phyloP scores from a whole-genome alignment of 2,113 vertebrate species.

The Pedionomus torquatus region DNA sequence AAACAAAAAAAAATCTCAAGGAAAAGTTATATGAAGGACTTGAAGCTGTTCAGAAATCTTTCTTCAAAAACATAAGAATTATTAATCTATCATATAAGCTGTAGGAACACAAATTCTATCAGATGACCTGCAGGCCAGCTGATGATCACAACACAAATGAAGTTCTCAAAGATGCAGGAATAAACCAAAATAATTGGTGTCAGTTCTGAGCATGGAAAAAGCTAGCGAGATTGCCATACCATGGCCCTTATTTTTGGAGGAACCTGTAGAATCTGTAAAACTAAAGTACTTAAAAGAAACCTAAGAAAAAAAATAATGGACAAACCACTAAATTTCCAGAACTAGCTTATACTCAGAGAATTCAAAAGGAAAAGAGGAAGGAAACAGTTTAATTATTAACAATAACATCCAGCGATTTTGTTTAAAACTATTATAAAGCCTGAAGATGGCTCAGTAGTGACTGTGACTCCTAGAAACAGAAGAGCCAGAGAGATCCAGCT shows the following conservation, averaged over 20 bases:
- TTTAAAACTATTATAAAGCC: not conserved
- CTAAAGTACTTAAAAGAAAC: fast-evolving
- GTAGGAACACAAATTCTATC: not conserved
- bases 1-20: not conserved
- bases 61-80: not conserved
- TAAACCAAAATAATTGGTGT: not conserved
- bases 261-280: not conserved
- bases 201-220: not conserved
- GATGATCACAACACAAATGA: not conserved
- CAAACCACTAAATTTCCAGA: not conserved
- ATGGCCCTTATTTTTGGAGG: not conserved
- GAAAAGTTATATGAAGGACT: not conserved
- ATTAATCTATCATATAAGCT: not conserved
- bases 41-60: not conserved
- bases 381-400: not conserved
- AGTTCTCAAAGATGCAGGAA: not conserved
- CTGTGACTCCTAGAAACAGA: not conserved
- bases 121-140: not conserved
- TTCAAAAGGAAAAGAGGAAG: not conserved
- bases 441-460: not conserved
- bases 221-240: not conserved
- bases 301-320: not conserved
- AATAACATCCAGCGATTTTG: not conserved
- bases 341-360: not conserved
- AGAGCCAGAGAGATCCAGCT: not conserved